Evolutionary conservation across 1,140 invertebrate species (phyloP).

Genomic region (Lasioglossum albipes): DNA sequence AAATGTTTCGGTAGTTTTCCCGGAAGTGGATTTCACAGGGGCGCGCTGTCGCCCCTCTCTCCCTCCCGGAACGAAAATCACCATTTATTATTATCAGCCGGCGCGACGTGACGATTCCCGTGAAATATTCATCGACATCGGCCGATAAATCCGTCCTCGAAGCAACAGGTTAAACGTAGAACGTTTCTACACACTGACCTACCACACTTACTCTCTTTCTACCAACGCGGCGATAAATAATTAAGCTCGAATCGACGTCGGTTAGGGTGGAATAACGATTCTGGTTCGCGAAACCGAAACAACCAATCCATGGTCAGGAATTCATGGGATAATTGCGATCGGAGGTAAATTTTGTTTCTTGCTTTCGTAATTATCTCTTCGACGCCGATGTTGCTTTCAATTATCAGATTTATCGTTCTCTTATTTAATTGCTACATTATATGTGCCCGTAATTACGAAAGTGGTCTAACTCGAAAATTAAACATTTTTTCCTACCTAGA

Average conservation of each 20-base stretch:
- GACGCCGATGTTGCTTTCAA: too few species aligned
- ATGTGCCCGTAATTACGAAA: too few species aligned
- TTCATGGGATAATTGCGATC: too few species aligned
- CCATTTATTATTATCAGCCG: slow-evolving; percentile 40
- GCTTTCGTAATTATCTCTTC: too few species aligned
- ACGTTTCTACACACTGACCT: slow-evolving; percentile 44
- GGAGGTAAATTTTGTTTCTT: too few species aligned
- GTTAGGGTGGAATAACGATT: slow-evolving; percentile 19
- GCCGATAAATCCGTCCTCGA: slow-evolving; percentile 58
- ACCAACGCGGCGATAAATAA: slow-evolving; percentile 55
- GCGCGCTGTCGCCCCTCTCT: too few species aligned
- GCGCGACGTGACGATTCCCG: slow-evolving; percentile 27
- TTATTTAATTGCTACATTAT: too few species aligned
- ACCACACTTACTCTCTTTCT: slow-evolving; percentile 38
- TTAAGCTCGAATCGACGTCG: slow-evolving; percentile 27
- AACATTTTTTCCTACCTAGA: too few species aligned
- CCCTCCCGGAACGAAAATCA: slow-evolving; percentile 1
- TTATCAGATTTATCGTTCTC: too few species aligned
- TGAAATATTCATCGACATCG: slow-evolving; percentile 62
- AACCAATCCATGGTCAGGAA: background rate
- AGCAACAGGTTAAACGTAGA: slow-evolving; percentile 63
- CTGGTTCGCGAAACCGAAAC: background rate
- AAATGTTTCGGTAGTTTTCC: background rate
- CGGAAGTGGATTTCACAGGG: background rate
- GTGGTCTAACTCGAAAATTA: too few species aligned